A percentile compares a stretch with the other conserved stretches of the same genome.
Evolutionary conservation across 2,113 vertebrate species (phyloP).

Genomic region (Nestor notabilis): DNA sequence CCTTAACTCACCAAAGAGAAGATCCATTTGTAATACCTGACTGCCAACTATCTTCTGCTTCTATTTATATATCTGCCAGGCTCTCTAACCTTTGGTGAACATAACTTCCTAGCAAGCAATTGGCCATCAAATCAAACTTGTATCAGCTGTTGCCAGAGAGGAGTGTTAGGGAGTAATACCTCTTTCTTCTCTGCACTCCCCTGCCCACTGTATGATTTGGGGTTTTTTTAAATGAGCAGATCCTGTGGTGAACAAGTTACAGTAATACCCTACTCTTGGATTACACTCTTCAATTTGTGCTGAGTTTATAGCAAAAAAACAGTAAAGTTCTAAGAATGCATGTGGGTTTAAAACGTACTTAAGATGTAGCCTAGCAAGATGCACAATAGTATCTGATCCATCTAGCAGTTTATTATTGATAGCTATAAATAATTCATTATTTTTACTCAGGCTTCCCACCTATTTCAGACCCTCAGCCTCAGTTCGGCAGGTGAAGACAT

Average conservation of each 20-base stretch:
- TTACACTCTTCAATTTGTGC: not conserved
- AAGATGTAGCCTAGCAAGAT: not conserved
- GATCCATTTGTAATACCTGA: not conserved
- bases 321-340: not conserved
- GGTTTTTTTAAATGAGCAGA: not conserved
- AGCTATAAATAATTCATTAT: not conserved
- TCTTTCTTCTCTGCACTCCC: not conserved
- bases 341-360: not conserved
- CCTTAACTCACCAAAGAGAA: not conserved
- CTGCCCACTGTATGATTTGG: not conserved
- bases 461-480: not conserved
- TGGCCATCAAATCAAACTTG: not conserved
- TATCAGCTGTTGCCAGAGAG: not conserved
- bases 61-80: slow-evolving; percentile 12
- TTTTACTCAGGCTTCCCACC: not conserved
- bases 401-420: not conserved
- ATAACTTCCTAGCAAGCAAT: not conserved
- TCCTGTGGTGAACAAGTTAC: not conserved
- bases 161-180: not conserved
- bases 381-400: not conserved
- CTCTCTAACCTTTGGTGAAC: slow-evolving; percentile 28
- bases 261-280: not conserved
- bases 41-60: not conserved
- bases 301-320: not conserved
- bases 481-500: not conserved